These are phyloP conservation scores for Psilanteris sp. DNA, from an alignment of 1,140 invertebrate genomes.

Conservation along the genomic window DNA sequence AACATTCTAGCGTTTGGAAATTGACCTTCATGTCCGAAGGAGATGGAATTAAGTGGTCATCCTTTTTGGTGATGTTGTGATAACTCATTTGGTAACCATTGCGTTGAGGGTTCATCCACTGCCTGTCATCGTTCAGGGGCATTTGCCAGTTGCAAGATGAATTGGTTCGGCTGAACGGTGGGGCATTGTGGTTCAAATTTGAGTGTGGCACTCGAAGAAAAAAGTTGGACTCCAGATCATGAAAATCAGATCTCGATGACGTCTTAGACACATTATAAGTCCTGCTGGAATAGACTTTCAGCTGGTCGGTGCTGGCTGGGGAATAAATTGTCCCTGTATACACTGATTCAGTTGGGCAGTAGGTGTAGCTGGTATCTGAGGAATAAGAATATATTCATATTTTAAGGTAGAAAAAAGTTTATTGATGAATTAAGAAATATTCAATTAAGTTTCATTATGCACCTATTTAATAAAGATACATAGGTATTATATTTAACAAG, in stretches of 20 bases:
- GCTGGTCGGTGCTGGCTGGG: constrained; percentile 10
- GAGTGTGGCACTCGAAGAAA: constrained; percentile 13
- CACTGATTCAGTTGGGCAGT: constrained; percentile 59
- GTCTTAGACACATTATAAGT: constrained; percentile 31
- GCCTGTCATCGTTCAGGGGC: background rate
- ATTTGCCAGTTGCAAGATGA: constrained; percentile 45
- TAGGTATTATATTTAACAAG: no score
- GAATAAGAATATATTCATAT: background rate
- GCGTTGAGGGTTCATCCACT: background rate
- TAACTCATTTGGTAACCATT: constrained; percentile 54
- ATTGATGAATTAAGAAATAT: no score
- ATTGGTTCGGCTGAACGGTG: constrained; percentile 12
- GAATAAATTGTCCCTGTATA: constrained; percentile 48
- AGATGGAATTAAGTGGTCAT: constrained; percentile 11
- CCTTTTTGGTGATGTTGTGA: constrained; percentile 50
- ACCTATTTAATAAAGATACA: no score
- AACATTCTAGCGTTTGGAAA: constrained; percentile 69
- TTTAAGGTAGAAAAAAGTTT: background rate
- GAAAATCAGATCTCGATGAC: constrained; percentile 2
- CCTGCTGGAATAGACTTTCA: constrained; percentile 16
- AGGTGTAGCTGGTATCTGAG: constrained; percentile 65
- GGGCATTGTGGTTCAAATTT: background rate
- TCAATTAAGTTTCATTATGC: no score
- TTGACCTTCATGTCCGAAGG: constrained; percentile 63
- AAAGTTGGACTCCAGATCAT: constrained; percentile 4